phyloP scores from a whole-genome alignment of 2,797 vertebrate species.

The Discoglossus pictus region DNA sequence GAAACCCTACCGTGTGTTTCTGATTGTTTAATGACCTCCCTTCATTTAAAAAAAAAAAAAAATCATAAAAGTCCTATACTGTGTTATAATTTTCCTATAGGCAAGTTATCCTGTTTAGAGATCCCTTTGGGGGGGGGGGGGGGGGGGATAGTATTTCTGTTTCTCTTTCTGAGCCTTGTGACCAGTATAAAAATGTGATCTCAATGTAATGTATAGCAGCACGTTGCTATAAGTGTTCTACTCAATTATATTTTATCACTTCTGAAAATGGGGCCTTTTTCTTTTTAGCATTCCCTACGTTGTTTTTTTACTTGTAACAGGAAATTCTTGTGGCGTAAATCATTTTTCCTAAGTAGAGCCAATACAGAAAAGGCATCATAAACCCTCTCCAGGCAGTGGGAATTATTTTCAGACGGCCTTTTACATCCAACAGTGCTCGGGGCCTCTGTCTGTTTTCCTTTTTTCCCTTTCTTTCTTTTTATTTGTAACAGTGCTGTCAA shows the following conservation, averaged over 20 bases:
- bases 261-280: slow-evolving; percentile 54
- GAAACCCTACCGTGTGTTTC: slow-evolving; percentile 48
- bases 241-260: slow-evolving; percentile 67
- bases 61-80: slow-evolving; percentile 5
- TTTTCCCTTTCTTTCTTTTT: slow-evolving; percentile 60
- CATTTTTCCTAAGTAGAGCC: slow-evolving; percentile 59
- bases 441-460: slow-evolving; percentile 58
- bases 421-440: slow-evolving; percentile 60
- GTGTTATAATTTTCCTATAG: slow-evolving; percentile 30
- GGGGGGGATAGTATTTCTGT: slow-evolving; percentile 15
- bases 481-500: slow-evolving; percentile 69
- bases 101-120: slow-evolving; percentile 33
- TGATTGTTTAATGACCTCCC: slow-evolving; percentile 46
- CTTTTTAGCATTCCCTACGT: slow-evolving; percentile 56
- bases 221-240: slow-evolving; percentile 59
- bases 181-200: slow-evolving; percentile 53
- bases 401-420: slow-evolving; percentile 66
- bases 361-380: slow-evolving; percentile 62
- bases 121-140: slow-evolving; percentile 22
- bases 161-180: slow-evolving; percentile 3
- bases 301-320: slow-evolving; percentile 57
- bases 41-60: slow-evolving; percentile 17
- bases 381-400: slow-evolving; percentile 58
- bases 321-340: slow-evolving; percentile 68
- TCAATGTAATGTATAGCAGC: slow-evolving; percentile 57